Evolutionary conservation across 2,797 vertebrate species (phyloP), one percentile per base, ranked within the genome.

Genomic region (Sebastiscus tertius): DNA sequence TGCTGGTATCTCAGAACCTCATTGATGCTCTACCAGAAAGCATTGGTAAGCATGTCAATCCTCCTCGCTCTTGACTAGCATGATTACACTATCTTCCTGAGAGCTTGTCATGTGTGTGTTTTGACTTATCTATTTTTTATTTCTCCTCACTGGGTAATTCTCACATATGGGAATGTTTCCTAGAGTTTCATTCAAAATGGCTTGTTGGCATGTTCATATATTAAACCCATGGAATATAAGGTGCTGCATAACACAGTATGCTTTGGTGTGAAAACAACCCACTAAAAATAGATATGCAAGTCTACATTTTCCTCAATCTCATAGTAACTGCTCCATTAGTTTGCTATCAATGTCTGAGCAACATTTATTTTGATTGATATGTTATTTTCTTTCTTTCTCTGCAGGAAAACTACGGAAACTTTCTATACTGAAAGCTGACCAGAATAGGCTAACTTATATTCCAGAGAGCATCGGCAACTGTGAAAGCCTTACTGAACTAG

Each of bases 1-100:
- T 99, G 86, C 96, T 99, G 81, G 97, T 99, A 90, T 99, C 99
- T 87, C 98, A 99, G 92, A 99, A 99, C 94, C 94, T 97, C 90
- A 89, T 99, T 61, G 97, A 99, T 63, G 76, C 92, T 60, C 91
- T 99, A 82, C 99, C 99, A 27, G 97, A 98, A 91, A 97, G 96
- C 90, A 96, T 98, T 29, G 99, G 99, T 99, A 88, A 93, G 94
- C 88, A 63, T 6, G 5, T 2, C 1, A 34, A 60, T 14, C 56
- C 20, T n/a, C n/a, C 31, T 1, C 3, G 29, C 58, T 77, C 22
- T 69, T 54, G 2, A 11, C 26, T 20, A 46, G 59, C 39, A 67
- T 34, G 26, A 54, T 33, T 31, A 4, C 12, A 11, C 24, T 58
- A 2, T 18, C n/a, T 49, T 61, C 16, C 31, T 49, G 1, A 18